These are phyloP conservation scores for Arctia plantaginis DNA, from an alignment of 2,888 invertebrate species.

Conservation along the genomic window DNA sequence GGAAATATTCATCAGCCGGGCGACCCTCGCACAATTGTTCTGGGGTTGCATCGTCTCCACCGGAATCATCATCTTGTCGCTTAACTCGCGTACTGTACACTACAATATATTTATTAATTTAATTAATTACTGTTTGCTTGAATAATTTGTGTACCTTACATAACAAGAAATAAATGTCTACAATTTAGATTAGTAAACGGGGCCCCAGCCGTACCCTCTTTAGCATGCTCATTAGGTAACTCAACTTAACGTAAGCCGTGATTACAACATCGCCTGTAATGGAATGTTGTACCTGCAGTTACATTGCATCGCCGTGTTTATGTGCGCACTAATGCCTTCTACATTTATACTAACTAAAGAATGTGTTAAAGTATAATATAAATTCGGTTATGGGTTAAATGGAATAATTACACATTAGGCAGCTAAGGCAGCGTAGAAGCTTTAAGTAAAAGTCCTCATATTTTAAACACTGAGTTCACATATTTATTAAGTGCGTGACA, in stretches of 20 bases:
- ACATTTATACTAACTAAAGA: slow-evolving; percentile 48
- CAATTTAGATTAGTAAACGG: slow-evolving; percentile 29
- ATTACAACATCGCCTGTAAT: slow-evolving; percentile 77
- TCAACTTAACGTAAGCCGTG: slow-evolving; percentile 73
- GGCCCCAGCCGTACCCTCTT: slow-evolving; percentile 29
- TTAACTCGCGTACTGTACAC: slow-evolving; percentile 85
- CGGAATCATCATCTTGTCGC: slow-evolving; percentile 90
- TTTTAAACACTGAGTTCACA: not conserved
- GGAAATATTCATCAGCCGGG: slow-evolving; percentile 96
- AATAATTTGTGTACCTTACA: slow-evolving; percentile 5
- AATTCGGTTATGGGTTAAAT: not conserved
- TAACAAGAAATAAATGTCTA: slow-evolving; percentile 15
- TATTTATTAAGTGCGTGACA: not conserved
- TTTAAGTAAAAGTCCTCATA: slow-evolving; percentile 6
- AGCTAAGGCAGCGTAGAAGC: slow-evolving; percentile 13
- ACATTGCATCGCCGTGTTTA: slow-evolving; percentile 59
- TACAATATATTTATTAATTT: slow-evolving; percentile 20
- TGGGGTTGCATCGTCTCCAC: slow-evolving; percentile 87
- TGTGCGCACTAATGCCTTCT: slow-evolving; percentile 55
- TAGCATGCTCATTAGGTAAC: slow-evolving; percentile 78
- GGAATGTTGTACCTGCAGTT: slow-evolving; percentile 75
- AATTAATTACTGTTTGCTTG: not conserved
- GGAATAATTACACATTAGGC: slow-evolving; percentile 10
- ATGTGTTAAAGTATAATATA: slow-evolving; percentile 25
- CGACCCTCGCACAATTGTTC: slow-evolving; percentile 95